Evolutionary conservation across 37 sponge, comb jelly and placozoan genomes (phyloP).

Genomic region (Ephydatia muelleri): DNA sequence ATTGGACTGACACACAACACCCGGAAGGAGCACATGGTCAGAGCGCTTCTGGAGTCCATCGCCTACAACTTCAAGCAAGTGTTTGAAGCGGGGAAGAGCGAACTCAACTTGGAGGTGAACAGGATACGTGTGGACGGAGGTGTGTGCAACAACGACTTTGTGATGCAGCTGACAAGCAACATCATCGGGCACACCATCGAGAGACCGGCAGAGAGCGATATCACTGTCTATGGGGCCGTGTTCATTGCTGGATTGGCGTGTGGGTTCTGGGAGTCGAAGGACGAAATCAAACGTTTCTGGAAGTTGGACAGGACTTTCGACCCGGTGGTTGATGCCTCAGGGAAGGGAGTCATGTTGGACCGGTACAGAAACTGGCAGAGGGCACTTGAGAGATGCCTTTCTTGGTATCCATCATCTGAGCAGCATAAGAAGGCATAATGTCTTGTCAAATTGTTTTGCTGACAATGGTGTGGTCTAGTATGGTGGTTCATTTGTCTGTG

Average conservation of each 20-base stretch:
- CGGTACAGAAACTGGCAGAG: constrained; percentile 43
- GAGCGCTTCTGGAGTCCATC: constrained; percentile 87
- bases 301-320: constrained; percentile 23
- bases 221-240: constrained; percentile 80
- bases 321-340: not conserved
- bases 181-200: constrained; percentile 45
- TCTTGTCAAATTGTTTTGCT: too few relatives aligned
- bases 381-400: constrained; percentile 59
- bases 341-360: not conserved
- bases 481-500: too few relatives aligned
- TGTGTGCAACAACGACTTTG: constrained; percentile 68
- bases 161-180: constrained; percentile 58
- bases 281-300: constrained; percentile 55
- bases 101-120: constrained; percentile 29
- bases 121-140: constrained; percentile 79
- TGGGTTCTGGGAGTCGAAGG: constrained; percentile 71
- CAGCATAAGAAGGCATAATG: too few relatives aligned
- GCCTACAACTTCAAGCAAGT: constrained; percentile 73
- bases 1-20: constrained; percentile 79
- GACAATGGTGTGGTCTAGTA: too few relatives aligned
- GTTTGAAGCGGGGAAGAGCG: constrained; percentile 30
- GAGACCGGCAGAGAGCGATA: constrained; percentile 60
- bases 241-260: constrained; percentile 79
- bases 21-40: constrained; percentile 56
- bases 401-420: constrained; percentile 40